Evolutionary conservation across 2,888 invertebrate genomes (phyloP).

Genomic region (Lochmaea crataegi): DNA sequence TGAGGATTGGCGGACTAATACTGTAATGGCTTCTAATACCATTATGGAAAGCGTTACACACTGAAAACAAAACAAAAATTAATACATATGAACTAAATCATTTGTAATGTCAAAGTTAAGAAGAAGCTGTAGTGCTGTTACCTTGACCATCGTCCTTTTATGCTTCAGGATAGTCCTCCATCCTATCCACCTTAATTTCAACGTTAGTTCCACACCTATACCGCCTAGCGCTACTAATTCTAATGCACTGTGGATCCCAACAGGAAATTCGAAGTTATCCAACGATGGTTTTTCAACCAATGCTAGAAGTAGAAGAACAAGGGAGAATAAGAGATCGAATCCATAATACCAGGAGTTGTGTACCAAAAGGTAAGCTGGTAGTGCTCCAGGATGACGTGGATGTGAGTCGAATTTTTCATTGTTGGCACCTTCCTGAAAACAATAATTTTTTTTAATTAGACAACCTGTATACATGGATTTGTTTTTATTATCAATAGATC

Average conservation of each 20-base stretch:
- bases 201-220: conserved; percentile 80
- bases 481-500: no score
- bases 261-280: conserved; percentile 78
- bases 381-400: conserved; percentile 82
- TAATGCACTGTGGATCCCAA: conserved; percentile 83
- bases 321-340: conserved; percentile 80
- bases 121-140: conserved; percentile 56
- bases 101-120: no score
- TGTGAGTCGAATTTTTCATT: conserved; percentile 93
- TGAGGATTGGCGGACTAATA: conserved; percentile 82
- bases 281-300: conserved; percentile 86
- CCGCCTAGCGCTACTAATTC: conserved; percentile 82
- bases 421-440: conserved; percentile 83
- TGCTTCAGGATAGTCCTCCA: conserved; percentile 85
- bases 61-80: conserved; percentile 65
- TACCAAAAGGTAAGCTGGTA: conserved; percentile 87
- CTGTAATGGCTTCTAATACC: conserved; percentile 84
- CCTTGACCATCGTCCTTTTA: conserved; percentile 87
- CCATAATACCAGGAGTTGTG: conserved; percentile 91
- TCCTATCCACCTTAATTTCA: conserved; percentile 89
- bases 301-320: conserved; percentile 80
- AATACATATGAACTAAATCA: background rate
- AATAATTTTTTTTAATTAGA: background rate
- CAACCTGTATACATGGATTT: no score
- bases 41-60: conserved; percentile 81